phyloP scores from a whole-genome alignment of 2,113 vertebrate species.

The Trogon surrucura region DNA sequence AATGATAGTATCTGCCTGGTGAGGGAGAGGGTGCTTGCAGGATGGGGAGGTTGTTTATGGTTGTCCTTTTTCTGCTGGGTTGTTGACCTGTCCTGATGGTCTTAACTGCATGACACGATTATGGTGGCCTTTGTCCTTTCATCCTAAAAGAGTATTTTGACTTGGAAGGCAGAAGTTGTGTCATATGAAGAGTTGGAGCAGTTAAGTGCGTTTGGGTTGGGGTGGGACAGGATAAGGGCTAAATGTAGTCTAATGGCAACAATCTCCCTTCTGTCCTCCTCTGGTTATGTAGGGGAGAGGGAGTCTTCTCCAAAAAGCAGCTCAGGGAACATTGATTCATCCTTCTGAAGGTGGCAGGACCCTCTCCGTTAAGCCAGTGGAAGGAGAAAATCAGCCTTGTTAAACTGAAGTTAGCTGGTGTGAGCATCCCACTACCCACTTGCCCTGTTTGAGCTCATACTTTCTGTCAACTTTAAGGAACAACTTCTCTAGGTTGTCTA shows the following conservation, averaged over 20 bases:
- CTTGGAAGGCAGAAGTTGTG: background rate
- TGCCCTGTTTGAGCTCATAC: background rate
- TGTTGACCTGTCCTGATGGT: background rate
- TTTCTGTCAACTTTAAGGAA: background rate
- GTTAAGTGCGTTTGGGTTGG: background rate
- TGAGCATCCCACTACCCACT: background rate
- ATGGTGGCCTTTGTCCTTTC: background rate
- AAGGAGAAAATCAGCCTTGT: background rate
- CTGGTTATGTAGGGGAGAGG: background rate
- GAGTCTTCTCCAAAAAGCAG: background rate
- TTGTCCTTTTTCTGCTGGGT: background rate
- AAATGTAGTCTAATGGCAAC: background rate
- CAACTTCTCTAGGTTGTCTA: background rate
- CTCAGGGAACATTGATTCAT: background rate
- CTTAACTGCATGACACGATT: background rate
- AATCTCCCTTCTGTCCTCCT: background rate
- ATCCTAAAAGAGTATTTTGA: background rate
- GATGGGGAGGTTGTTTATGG: fast-evolving
- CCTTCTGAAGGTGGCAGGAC: background rate
- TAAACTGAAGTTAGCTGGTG: background rate
- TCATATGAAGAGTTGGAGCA: background rate
- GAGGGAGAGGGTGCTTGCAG: background rate
- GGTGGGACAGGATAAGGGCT: background rate
- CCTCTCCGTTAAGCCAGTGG: background rate
- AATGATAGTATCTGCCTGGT: background rate